These are phyloP conservation scores for Rhinopomastus cyanomelas DNA, from an alignment of 2,113 vertebrate genomes.

Conservation along the genomic window DNA sequence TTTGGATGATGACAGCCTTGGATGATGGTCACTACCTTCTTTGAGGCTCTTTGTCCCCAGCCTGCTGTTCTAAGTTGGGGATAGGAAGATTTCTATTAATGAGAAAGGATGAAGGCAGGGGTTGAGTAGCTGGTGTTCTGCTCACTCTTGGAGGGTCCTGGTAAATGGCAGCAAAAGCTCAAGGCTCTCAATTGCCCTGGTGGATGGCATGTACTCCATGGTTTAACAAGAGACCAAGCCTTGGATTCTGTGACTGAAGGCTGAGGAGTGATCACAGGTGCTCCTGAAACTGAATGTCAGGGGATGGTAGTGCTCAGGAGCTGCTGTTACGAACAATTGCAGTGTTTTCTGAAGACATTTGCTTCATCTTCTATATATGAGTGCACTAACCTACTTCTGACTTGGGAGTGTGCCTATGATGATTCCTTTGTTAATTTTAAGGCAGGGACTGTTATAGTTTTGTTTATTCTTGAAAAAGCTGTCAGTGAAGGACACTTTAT, in stretches of 20 bases:
- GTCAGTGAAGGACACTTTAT: not conserved
- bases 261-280: not conserved
- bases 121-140: not conserved
- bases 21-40: not conserved
- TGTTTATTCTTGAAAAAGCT: not conserved
- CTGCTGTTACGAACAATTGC: not conserved
- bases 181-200: not conserved
- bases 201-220: not conserved
- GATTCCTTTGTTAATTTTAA: slow-evolving; percentile 4
- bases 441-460: not conserved
- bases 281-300: not conserved
- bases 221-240: not conserved
- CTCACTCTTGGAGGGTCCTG: not conserved
- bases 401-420: not conserved
- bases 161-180: not conserved
- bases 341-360: not conserved
- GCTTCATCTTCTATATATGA: not conserved
- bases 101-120: not conserved
- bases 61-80: not conserved
- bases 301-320: not conserved
- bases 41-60: not conserved
- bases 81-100: not conserved
- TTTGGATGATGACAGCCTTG: not conserved
- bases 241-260: not conserved
- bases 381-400: slow-evolving; percentile 12